A percentile compares a stretch with the other conserved stretches of the same genome.
Evolutionary conservation across 1,140 invertebrate species (phyloP).

Genomic region (Lamellibrachia luymesi): DNA sequence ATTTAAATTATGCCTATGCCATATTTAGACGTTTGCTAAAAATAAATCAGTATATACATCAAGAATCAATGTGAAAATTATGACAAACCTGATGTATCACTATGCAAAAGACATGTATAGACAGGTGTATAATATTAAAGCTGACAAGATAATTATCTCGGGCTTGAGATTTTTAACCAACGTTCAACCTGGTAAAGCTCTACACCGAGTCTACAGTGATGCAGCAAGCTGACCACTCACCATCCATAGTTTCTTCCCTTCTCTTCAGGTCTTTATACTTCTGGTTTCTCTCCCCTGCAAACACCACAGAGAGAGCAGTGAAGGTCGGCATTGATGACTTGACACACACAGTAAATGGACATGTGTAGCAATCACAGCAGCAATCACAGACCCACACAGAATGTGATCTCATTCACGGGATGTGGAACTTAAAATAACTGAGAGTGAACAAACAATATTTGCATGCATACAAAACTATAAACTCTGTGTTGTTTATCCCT

Average conservation of each 20-base stretch:
- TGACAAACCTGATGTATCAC: no score
- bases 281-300: constrained; percentile 66
- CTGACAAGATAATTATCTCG: no score
- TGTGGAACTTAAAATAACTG: not conserved
- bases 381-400: not conserved
- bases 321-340: not conserved
- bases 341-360: not conserved
- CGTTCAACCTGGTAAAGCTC: no score
- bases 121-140: no score
- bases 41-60: no score
- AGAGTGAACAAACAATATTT: not conserved
- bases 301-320: not conserved
- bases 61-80: no score
- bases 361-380: not conserved
- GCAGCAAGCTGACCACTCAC: constrained; percentile 30
- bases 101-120: no score
- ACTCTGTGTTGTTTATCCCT: not conserved
- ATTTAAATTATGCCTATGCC: not conserved
- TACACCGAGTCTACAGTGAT: no score
- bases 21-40: not conserved
- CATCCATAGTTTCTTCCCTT: constrained; percentile 78
- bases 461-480: not conserved
- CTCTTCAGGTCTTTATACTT: constrained; percentile 79
- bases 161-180: no score
- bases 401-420: not conserved